A percentile compares a stretch with the other conserved stretches of the same genome.
Conservation (phyloP, 2,113 vertebrate genomes). For the Chaetura pelagica region DNA sequence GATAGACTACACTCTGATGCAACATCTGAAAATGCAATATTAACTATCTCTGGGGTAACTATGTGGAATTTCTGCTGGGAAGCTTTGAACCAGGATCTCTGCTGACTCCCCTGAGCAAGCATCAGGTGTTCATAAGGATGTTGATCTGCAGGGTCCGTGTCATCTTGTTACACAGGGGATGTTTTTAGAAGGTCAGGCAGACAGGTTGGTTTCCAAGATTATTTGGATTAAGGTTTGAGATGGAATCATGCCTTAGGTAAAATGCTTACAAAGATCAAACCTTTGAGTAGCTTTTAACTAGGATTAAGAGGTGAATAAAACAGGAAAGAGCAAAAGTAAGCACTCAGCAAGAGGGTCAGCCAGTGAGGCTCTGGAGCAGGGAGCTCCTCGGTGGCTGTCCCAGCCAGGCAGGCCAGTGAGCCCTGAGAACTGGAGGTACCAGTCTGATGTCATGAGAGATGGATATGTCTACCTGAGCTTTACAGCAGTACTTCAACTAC, state of each 20-base stretch:
- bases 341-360: background rate
- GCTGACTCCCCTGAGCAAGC: background rate
- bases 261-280: constrained; percentile 34
- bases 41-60: background rate
- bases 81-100: constrained; percentile 27
- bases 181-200: constrained; percentile 5
- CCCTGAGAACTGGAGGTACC: background rate
- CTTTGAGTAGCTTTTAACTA: constrained; percentile 49
- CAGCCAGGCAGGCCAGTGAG: background rate
- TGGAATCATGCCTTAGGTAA: constrained; percentile 54
- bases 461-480: background rate
- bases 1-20: constrained; percentile 44
- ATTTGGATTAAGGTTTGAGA: constrained; percentile 52
- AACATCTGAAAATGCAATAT: constrained; percentile 25
- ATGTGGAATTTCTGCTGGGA: background rate
- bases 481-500: background rate
- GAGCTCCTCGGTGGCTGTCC: rapidly evolving
- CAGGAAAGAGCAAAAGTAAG: constrained; percentile 42
- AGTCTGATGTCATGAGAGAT: rapidly evolving
- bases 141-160: background rate
- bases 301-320: constrained; percentile 46
- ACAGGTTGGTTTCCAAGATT: constrained; percentile 13
- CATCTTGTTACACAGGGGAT: background rate
- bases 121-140: background rate
- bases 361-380: background rate